Evolutionary conservation across 2,113 vertebrate species (phyloP), one percentile per base, ranked within the genome.

Genomic region (Mesitornis unicolor): DNA sequence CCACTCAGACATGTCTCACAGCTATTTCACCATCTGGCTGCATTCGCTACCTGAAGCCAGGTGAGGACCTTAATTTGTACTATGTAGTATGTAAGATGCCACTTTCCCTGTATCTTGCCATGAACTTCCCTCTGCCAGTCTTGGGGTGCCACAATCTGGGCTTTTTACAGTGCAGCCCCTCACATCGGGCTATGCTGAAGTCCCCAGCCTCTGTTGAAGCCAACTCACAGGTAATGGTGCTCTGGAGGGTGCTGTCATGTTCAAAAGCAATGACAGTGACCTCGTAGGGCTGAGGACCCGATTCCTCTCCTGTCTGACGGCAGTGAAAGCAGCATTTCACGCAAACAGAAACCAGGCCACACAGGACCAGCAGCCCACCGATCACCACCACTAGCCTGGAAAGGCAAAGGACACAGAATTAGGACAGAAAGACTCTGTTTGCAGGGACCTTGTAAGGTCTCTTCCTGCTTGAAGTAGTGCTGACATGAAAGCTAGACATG

Each of bases 201-300:
- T 29, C 8, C 48, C 36, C 63, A 13, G 61, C 6, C 3, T 24
- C 24, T 26, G 13, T 5, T 3, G 1, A 70, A 78, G 65, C 13
- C 48, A 42, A 98, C 98, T 98, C 95, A 98, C 98, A 98, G 5
- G 98, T 98, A 54, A 98, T 97, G 22, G 98, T 98, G 92, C 95
- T 98, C 90, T 98, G 98, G 4, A 98, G 97, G 29, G 98, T 98
- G 96, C 93, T 98, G 94, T 98, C 98, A 0, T 98, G 98, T 29
- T 98, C 98, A 29, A 98, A 98, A 9, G 98, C 96, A 3, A 98
- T 98, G 94, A 98, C 98, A 0, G 98, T 98, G 87, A 98, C 98
- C 89, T 98, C 97, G 2, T 95, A 98, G 22, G 98, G 98, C 3
- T 47, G 97, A 6, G 95, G 97, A 19, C 87, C 76, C 0, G 86